Base-by-base conservation (phyloP, 2,888 invertebrate species). In the Lapara coniferarum region DNA sequence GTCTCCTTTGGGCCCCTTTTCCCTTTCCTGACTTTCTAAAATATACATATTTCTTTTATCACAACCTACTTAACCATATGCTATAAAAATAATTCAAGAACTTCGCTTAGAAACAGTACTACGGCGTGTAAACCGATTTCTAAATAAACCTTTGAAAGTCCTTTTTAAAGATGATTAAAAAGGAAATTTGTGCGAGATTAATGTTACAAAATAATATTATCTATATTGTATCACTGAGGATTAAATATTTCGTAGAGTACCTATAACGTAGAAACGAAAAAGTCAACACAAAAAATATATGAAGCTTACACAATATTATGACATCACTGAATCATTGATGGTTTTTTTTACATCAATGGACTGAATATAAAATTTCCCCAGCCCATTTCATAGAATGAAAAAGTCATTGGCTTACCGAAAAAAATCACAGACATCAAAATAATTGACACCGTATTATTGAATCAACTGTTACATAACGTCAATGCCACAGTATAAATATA, bases 401-500 rank as follows among this genome's bases (percentile, higher is more conserved):
- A 63, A 63, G 46, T 49, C 46, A 59, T 16, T 59, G 59, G 49
- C 63, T 63, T 49, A 63, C 63, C 63, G 16, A 63, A 5, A 63
- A 25, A 46, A 46, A n/a, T 46, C 12, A 49, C 0, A 19, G 63
- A 63, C 19, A 49, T 63, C 49, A 46, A 16, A 63, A 19, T 63
- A 63, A 49, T 59, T 59, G 46, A 14, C 46, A 59, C 12, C n/a
- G 14, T 16, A 16, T 52, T 55, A 52, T 66, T 55, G 37, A 67
- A 67, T 46, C 46, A 52, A 67, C 46, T 44, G 56, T 46, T 56
- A 46, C 19, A 57, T 73, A 74, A 74, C 70, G 49, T 46, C 49
- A 7, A 37, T 46, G 16, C 59, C n/a, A n/a, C n/a, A n/a, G n/a
- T n/a, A n/a, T n/a, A n/a, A n/a, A n/a, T n/a, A n/a, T n/a, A n/a